Evolutionary conservation across 2,797 vertebrate species (phyloP), one percentile per base, ranked within the genome.

Genomic region (Aphelocoma californica): DNA sequence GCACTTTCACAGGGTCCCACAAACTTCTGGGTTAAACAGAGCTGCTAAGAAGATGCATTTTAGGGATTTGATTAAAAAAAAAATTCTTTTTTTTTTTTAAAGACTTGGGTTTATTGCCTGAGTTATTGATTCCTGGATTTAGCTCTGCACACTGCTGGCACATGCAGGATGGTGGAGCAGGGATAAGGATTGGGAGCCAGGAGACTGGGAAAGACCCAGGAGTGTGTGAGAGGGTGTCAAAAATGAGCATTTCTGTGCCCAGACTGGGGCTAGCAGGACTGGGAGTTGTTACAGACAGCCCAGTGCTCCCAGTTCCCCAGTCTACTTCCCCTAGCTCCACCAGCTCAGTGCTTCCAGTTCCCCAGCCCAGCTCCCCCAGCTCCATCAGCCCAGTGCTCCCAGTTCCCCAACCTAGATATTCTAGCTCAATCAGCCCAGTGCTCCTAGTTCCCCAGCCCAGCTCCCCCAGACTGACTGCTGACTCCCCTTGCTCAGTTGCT

Each of bases 1-100:
- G 80, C 0, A 0, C 10, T 65, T 72, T 38, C 29, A 47, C 5
- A 7, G 45, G 10, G 21, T 58, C 13, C 6, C 15, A 24, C 25
- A 40, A 47, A 53, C 11, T 53, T 31, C 34, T 47, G 40, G 47
- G n/a, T 42, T 47, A 53, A 79, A 53, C 6, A 53, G 24, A 44
- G 25, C 45, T 60, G 45, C 13, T 54, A 45, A 71, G 20, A 57
- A 65, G 18, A 31, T 32, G 32, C 11, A 34, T 29, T 48, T 79
- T 36, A 60, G 18, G 40, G 10, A 60, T 65, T 18, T 60, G 10
- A 29, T 62, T 31, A 1, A 3, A 14, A 66, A 11, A 26, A 65
- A 48, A 53, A 16, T 36, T 36, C 9, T 36, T 36, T 36, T 36
- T 11, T 32, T 53, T 51, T 53, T 71, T 71, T 15, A 36, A 53